Base-by-base conservation (phyloP, 2,888 invertebrate species). In the Luffia ferchaultella region DNA sequence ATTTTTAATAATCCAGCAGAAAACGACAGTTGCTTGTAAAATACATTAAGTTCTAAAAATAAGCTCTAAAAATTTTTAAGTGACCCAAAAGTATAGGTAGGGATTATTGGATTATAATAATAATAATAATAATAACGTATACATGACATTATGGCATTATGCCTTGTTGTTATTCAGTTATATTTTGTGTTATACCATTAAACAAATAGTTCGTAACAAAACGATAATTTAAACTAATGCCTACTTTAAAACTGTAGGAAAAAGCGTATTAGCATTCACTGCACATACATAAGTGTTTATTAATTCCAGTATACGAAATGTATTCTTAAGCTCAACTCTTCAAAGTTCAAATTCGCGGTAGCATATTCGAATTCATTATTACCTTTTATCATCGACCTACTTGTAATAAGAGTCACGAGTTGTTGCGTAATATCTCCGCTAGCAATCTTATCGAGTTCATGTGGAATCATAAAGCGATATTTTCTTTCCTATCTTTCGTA, bases 381-480 rank as follows among this genome's bases (percentile, higher is more conserved):
- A 64, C 75, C 64, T 75, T 73, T 68, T 62, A 65, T 65, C 62
- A 62, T 61, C 57, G 62, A 65, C 62, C 55, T 59, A 61, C 58
- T 65, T 57, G 67, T 76, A 74, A 77, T 70, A 70, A 71, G 71
- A 80, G 76, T 83, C 82, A 83, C 82, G 82, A 79, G 82, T 68
- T 72, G 68, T 83, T 83, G 65, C 79, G 78, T 79, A 82, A 82
- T 68, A 59, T 57, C 57, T 19, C 50, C 56, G 64, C 67, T 62
- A 64, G 68, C 71, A 70, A 71, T 75, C 70, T 72, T 62, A 63
- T 62, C 62, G 65, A 67, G 60, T 73, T 68, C 63, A 67, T 66
- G 63, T 62, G 54, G 67, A 67, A 69, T 68, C 30, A 12, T 30
- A 30, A 30, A 7, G 12, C 30, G 30, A 30, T 12, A 3, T 30